Conservation (phyloP, 1,140 invertebrate species). For the Lasioglossum baleicum region DNA sequence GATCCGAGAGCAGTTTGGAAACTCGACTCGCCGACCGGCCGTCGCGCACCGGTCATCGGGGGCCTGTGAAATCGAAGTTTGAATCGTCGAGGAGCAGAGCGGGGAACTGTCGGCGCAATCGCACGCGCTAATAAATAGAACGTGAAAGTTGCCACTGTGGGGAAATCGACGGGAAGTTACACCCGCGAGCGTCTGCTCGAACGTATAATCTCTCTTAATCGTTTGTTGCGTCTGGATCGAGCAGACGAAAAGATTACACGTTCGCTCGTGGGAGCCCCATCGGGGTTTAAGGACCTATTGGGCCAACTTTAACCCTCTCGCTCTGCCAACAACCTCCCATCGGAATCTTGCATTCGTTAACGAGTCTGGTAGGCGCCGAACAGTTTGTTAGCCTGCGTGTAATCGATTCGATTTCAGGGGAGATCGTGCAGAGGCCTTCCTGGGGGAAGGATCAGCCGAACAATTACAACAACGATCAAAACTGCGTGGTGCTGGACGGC, state of each 20-base stretch:
- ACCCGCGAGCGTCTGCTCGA: slow-evolving; percentile 33
- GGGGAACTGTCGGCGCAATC: slow-evolving; percentile 9
- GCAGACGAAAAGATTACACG: background rate
- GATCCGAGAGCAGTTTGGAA: background rate
- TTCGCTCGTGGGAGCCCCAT: background rate
- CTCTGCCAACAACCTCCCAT: too few species aligned
- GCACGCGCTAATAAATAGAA: slow-evolving; percentile 66
- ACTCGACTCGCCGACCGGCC: background rate
- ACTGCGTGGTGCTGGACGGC: slow-evolving; percentile 94
- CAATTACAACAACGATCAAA: slow-evolving; percentile 97
- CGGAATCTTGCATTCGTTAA: too few species aligned
- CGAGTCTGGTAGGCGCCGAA: too few species aligned
- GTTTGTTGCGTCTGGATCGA: slow-evolving; percentile 42
- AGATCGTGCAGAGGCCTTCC: slow-evolving; percentile 87
- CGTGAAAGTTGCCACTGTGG: slow-evolving; percentile 75
- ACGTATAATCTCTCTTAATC: slow-evolving; percentile 37
- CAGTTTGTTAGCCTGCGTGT: too few species aligned
- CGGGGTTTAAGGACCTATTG: too few species aligned
- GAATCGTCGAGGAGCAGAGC: background rate
- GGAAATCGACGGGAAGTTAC: slow-evolving; percentile 74
- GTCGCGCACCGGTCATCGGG: background rate
- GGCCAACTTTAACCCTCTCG: too few species aligned
- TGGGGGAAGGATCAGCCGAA: slow-evolving; percentile 97
- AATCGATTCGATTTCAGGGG: slow-evolving; percentile 81
- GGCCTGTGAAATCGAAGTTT: slow-evolving; percentile 22